phyloP scores from a whole-genome alignment of 2,797 vertebrate species.

The Lagodon rhomboides region DNA sequence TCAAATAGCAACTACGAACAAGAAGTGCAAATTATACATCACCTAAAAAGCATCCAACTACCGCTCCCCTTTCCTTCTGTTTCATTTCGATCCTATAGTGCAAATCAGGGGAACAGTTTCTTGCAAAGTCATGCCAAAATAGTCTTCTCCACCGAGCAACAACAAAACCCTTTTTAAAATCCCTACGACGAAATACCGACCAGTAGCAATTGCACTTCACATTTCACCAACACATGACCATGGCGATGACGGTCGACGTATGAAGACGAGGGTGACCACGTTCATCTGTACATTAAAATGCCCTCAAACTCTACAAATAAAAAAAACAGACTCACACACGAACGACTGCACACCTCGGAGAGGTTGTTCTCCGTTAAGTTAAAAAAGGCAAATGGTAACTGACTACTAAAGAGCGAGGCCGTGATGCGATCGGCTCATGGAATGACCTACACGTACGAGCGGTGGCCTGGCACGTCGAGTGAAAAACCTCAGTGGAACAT shows the following conservation, averaged over 20 bases:
- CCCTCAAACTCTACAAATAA: slow-evolving; percentile 53
- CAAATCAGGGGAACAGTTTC: slow-evolving; percentile 77
- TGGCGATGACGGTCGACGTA: slow-evolving; percentile 52
- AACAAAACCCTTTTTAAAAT: slow-evolving; percentile 54
- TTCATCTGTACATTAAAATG: slow-evolving; percentile 46
- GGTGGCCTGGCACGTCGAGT: slow-evolving; percentile 53
- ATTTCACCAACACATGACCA: slow-evolving; percentile 75
- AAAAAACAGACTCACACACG: slow-evolving; percentile 45
- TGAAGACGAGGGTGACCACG: slow-evolving; percentile 43
- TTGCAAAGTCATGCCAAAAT: slow-evolving; percentile 53
- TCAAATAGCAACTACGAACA: slow-evolving; percentile 65
- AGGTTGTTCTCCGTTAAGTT: slow-evolving; percentile 48
- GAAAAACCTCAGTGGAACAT: slow-evolving; percentile 45
- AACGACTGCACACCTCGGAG: slow-evolving; percentile 58
- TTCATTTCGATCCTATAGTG: slow-evolving; percentile 72
- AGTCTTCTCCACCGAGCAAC: slow-evolving; percentile 64
- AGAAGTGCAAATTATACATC: slow-evolving; percentile 75
- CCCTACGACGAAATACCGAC: slow-evolving; percentile 75
- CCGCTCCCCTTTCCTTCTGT: slow-evolving; percentile 49
- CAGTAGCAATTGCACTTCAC: slow-evolving; percentile 82
- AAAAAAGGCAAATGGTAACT: slow-evolving; percentile 76
- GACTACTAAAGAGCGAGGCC: slow-evolving; percentile 48
- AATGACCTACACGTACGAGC: slow-evolving; percentile 42
- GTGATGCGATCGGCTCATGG: slow-evolving; percentile 33
- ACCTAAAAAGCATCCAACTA: slow-evolving; percentile 60